A percentile compares a stretch with the other conserved stretches of the same genome.
Evolutionary conservation across 2,888 invertebrate species (phyloP).

Genomic region (Brenthis ino): DNA sequence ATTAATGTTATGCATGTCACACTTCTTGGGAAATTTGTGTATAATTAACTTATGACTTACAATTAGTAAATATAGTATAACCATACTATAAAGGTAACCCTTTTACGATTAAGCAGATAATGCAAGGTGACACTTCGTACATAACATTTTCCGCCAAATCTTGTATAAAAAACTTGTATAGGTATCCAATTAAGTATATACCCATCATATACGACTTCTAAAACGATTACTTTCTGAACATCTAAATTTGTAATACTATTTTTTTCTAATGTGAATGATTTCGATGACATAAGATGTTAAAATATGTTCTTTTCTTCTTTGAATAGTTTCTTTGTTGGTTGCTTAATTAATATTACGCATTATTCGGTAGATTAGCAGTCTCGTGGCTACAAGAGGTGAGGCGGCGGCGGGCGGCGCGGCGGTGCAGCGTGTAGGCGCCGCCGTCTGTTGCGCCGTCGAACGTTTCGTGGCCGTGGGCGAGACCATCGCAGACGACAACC

Average conservation of each 20-base stretch:
- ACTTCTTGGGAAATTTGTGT: no score
- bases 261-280: not conserved
- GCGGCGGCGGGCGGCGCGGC: constrained; percentile 84
- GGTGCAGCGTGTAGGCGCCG: constrained; percentile 96
- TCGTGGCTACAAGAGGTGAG: constrained; percentile 91
- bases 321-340: not conserved
- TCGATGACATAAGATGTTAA: no score
- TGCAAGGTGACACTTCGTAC: no score
- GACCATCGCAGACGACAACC: constrained; percentile 98
- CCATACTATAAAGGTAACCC: no score
- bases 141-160: no score
- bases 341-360: constrained; percentile 8
- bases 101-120: no score
- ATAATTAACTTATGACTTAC: no score
- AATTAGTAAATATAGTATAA: no score
- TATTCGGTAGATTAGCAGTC: constrained; percentile 87
- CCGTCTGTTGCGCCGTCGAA: constrained; percentile 98
- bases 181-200: no score
- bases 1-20: no score
- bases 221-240: not conserved
- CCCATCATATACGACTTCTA: no score
- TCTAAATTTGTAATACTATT: not conserved
- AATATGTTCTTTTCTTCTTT: not conserved
- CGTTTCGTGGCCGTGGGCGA: constrained; percentile 99
- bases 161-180: no score